These are phyloP conservation scores for Sylvia atricapilla DNA, from an alignment of 2,113 vertebrate genomes.

Conservation along the genomic window DNA sequence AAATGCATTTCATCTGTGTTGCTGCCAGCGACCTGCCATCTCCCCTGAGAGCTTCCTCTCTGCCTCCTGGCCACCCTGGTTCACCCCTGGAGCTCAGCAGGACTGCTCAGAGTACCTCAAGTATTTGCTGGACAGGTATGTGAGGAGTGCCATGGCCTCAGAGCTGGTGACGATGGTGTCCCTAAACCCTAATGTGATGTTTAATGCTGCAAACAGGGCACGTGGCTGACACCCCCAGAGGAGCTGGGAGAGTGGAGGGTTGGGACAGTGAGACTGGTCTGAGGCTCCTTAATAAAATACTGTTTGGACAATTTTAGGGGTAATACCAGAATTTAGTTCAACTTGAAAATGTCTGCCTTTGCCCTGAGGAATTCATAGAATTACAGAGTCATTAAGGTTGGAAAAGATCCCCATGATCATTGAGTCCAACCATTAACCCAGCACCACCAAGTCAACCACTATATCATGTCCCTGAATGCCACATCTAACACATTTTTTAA, in stretches of 20 bases:
- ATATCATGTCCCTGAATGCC: not conserved
- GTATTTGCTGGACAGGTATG: conserved; percentile 81
- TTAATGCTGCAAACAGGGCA: not conserved
- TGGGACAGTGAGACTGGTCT: not conserved
- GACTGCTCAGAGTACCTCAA: conserved; percentile 86
- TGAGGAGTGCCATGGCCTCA: rapidly evolving
- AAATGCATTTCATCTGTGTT: not conserved
- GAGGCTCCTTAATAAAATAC: not conserved
- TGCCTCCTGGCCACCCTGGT: conserved; percentile 85
- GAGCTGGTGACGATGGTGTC: rapidly evolving
- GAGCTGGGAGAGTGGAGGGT: not conserved
- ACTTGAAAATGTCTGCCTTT: not conserved
- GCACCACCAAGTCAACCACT: not conserved
- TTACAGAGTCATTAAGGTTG: not conserved
- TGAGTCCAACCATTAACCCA: not conserved
- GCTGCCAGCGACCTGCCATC: conserved; percentile 76
- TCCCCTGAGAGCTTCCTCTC: conserved; percentile 80
- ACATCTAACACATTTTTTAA: not conserved
- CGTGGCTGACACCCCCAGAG: not conserved
- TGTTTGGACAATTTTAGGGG: not conserved
- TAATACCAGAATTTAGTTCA: not conserved
- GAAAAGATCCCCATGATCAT: not conserved
- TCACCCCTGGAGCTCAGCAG: conserved; percentile 80
- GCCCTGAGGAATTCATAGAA: not conserved
- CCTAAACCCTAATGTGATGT: not conserved